A percentile compares a stretch with the other conserved stretches of the same genome.
phyloP scores from a whole-genome alignment of 1,140 invertebrate genomes.

The Luehdorfia chinensis region DNA sequence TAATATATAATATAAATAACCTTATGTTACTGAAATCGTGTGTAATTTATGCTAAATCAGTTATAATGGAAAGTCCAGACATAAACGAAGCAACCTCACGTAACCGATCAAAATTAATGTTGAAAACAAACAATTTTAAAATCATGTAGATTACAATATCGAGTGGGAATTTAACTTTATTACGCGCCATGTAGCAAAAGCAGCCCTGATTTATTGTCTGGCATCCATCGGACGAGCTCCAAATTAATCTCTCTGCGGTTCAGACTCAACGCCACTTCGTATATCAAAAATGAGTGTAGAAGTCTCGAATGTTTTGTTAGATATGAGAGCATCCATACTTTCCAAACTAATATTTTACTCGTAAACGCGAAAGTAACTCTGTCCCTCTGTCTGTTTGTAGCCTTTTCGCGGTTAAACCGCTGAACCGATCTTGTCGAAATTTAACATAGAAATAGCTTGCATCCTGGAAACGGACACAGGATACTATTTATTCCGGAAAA shows the following conservation, averaged over 20 bases:
- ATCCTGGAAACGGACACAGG: no score
- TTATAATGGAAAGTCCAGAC: constrained; percentile 11
- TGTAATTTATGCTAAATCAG: neutral
- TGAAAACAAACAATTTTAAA: constrained; percentile 19
- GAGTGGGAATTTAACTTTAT: constrained; percentile 16
- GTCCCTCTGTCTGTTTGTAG: no score
- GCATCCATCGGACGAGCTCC: constrained; percentile 29
- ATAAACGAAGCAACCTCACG: neutral
- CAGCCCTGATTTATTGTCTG: constrained; percentile 24
- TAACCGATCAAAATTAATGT: constrained; percentile 1
- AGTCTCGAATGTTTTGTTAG: constrained; percentile 13
- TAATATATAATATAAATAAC: no score
- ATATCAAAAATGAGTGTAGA: constrained; percentile 36
- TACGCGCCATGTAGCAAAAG: constrained; percentile 14
- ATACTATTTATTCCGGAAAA: no score
- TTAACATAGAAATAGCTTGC: no score
- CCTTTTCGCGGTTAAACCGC: no score
- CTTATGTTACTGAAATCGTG: no score
- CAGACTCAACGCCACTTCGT: constrained; percentile 26
- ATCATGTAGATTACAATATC: neutral
- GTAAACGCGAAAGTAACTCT: no score
- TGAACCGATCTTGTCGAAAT: no score
- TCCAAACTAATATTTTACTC: neutral
- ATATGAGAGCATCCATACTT: neutral
- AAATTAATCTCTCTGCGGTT: constrained; percentile 42